Conservation (phyloP, 2,888 invertebrate genomes). For the Cryptus viduatorius region DNA sequence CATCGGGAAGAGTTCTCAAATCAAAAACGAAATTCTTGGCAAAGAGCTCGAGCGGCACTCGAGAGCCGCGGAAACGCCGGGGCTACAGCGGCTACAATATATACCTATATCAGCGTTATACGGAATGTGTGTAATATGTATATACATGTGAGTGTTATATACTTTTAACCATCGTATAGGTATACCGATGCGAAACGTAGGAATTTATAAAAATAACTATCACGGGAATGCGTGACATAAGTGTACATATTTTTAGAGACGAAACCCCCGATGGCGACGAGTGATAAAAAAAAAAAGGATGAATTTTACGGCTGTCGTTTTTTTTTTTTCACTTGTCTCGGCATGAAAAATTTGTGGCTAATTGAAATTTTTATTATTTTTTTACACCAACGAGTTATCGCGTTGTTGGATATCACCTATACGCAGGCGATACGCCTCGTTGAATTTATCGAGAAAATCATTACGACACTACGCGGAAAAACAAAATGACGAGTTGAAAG, state of each 20-base stretch:
- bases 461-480: too few relatives aligned
- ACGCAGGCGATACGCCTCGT: background rate
- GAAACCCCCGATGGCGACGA: background rate
- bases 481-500: too few relatives aligned
- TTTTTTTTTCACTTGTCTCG: conserved; percentile 4
- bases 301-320: conserved; percentile 16
- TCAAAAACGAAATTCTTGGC: conserved; percentile 68
- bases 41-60: conserved; percentile 28
- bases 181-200: conserved; percentile 57
- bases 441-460: background rate
- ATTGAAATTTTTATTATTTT: background rate
- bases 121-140: conserved; percentile 27
- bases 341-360: background rate
- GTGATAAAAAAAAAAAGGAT: conserved; percentile 41
- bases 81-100: background rate
- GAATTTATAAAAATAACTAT: conserved; percentile 66
- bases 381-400: background rate
- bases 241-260: conserved; percentile 62
- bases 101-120: conserved; percentile 32
- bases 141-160: conserved; percentile 14
- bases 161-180: conserved; percentile 28
- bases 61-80: conserved; percentile 38
- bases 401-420: background rate
- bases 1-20: conserved; percentile 60
- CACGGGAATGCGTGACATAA: conserved; percentile 61